Evolutionary conservation across 2,113 vertebrate species (phyloP).

Genomic region (Eleginops maclovinus): DNA sequence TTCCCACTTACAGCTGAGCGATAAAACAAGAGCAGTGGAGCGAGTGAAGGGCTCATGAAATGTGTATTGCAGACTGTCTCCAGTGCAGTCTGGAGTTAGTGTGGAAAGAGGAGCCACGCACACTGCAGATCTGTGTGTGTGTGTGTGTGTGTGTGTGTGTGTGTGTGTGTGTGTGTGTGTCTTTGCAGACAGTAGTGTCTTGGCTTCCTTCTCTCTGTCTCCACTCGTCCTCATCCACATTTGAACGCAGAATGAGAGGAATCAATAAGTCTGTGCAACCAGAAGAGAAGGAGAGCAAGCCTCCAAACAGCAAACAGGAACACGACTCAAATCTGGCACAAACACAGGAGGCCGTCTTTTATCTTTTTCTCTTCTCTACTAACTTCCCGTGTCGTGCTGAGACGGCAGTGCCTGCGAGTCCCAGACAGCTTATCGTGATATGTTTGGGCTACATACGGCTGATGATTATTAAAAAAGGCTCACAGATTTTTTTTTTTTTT

Average conservation of each 20-base stretch:
- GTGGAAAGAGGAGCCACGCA: conserved; percentile 80
- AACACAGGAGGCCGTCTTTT: conserved; percentile 54
- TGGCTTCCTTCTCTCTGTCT: conserved; percentile 72
- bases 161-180: conserved; percentile 39
- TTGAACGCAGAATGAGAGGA: conserved; percentile 76
- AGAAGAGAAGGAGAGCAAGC: conserved; percentile 43
- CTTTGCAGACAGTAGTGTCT: conserved; percentile 86
- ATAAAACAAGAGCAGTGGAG: conserved; percentile 76
- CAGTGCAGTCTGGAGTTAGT: conserved; percentile 79
- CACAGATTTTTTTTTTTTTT: conserved; percentile 53
- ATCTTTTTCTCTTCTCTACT: conserved; percentile 41
- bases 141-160: conserved; percentile 46
- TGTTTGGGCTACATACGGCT: conserved; percentile 68
- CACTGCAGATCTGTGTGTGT: conserved; percentile 66
- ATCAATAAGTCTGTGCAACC: conserved; percentile 83
- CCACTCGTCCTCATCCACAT: conserved; percentile 66
- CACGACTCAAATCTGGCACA: conserved; percentile 56
- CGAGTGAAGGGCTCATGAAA: conserved; percentile 79
- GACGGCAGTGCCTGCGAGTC: conserved; percentile 62
- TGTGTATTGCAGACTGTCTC: conserved; percentile 83
- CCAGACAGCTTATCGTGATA: conserved; percentile 68
- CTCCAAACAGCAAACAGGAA: conserved; percentile 55
- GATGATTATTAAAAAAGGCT: conserved; percentile 79
- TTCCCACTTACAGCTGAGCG: conserved; percentile 63
- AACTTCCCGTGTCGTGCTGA: conserved; percentile 68